Evolutionary conservation across 2,113 vertebrate species (phyloP).

Genomic region (Epinephelus lanceolatus): DNA sequence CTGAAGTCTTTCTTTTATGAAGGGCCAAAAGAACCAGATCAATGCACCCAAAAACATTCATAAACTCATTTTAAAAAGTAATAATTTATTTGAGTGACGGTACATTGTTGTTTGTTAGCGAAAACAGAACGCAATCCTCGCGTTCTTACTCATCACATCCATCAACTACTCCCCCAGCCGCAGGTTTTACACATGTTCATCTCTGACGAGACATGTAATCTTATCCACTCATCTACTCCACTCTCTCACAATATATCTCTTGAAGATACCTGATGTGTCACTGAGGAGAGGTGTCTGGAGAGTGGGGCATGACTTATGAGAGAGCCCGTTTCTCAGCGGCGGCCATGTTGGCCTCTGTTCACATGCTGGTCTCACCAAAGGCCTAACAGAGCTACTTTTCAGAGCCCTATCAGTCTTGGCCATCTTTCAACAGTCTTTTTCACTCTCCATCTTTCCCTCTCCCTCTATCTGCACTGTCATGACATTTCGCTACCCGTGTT

Average conservation of each 20-base stretch:
- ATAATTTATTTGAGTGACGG: neutral
- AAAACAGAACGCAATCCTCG: constrained; percentile 2
- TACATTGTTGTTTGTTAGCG: neutral
- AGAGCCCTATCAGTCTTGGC: constrained; percentile 75
- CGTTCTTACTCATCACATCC: constrained; percentile 53
- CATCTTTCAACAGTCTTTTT: constrained; percentile 73
- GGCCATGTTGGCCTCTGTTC: constrained; percentile 59
- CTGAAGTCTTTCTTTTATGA: neutral
- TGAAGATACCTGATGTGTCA: constrained; percentile 59
- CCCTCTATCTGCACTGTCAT: constrained; percentile 63
- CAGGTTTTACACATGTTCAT: constrained; percentile 70
- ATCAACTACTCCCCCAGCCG: constrained; percentile 56
- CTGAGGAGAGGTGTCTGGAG: constrained; percentile 18
- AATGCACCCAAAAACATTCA: neutral
- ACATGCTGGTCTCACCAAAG: constrained; percentile 58
- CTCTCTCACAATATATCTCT: constrained; percentile 62
- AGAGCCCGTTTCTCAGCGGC: constrained; percentile 25
- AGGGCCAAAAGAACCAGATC: neutral
- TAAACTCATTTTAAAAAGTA: neutral
- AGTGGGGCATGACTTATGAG: constrained; percentile 38
- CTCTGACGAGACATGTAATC: constrained; percentile 70
- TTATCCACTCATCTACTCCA: constrained; percentile 64
- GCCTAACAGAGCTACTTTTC: constrained; percentile 74
- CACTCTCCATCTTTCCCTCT: constrained; percentile 44
- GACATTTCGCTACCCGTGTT: constrained; percentile 72